Evolutionary conservation across 2,888 invertebrate genomes (phyloP).

Genomic region (Rhynchonema sp.): DNA sequence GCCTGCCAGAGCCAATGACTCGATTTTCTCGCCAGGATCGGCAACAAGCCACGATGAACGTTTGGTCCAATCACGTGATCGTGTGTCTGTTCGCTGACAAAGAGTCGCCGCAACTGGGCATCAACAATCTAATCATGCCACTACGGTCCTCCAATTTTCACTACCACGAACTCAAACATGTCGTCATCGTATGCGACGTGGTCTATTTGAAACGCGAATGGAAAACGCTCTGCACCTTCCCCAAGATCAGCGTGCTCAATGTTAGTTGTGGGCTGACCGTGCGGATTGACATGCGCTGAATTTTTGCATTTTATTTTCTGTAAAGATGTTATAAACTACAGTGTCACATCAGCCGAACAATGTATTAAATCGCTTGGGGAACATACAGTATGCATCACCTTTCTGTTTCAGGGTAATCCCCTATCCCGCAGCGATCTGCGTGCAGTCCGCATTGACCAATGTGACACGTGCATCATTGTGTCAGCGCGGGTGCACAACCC

Average conservation of each 20-base stretch:
- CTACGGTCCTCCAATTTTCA: slow-evolving; percentile 93
- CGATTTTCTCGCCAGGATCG: too few relatives aligned
- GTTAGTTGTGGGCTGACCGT: too few relatives aligned
- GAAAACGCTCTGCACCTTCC: slow-evolving; percentile 97
- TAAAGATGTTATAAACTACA: too few relatives aligned
- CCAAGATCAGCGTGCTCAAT: slow-evolving; percentile 90
- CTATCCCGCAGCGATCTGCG: slow-evolving; percentile 90
- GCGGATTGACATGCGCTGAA: too few relatives aligned
- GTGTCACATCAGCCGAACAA: too few relatives aligned
- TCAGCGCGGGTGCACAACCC: slow-evolving; percentile 75
- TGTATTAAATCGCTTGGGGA: too few relatives aligned
- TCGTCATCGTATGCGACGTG: slow-evolving; percentile 90
- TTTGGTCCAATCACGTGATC: slow-evolving; percentile 84
- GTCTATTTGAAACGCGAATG: slow-evolving; percentile 84
- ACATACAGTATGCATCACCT: too few relatives aligned
- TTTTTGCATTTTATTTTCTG: too few relatives aligned
- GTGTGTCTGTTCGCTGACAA: slow-evolving; percentile 95
- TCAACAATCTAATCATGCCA: slow-evolving; percentile 93
- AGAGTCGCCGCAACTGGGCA: slow-evolving; percentile 79
- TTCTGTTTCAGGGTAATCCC: slow-evolving; percentile 58
- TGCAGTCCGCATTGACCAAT: slow-evolving; percentile 92
- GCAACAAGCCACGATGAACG: slow-evolving; percentile 94
- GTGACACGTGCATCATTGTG: slow-evolving; percentile 98
- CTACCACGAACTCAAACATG: slow-evolving; percentile 93
- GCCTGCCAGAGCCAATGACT: too few relatives aligned